phyloP scores from a whole-genome alignment of 2,888 invertebrate species.

The Amphimallon solstitiale region DNA sequence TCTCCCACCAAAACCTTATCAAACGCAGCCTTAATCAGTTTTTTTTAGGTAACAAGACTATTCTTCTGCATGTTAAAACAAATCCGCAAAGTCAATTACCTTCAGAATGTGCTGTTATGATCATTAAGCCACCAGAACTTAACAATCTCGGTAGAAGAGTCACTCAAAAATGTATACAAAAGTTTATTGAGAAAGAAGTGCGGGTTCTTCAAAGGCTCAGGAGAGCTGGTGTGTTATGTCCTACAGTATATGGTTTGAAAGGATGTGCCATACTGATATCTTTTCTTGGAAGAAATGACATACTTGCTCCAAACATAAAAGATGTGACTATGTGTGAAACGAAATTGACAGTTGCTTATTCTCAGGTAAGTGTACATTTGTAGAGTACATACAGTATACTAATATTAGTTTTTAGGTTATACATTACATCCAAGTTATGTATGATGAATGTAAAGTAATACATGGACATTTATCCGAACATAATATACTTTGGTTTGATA shows the following conservation, averaged over 20 bases:
- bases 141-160: no score
- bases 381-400: background rate
- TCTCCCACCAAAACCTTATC: no score
- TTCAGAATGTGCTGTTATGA: no score
- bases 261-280: constrained; percentile 92
- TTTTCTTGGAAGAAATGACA: constrained; percentile 81
- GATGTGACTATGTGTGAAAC: constrained; percentile 73
- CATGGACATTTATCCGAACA: constrained; percentile 96
- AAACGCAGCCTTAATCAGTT: no score
- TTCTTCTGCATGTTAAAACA: no score
- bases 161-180: no score
- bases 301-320: constrained; percentile 80
- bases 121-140: no score
- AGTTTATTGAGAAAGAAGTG: constrained; percentile 94
- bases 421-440: constrained; percentile 81
- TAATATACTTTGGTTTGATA: constrained; percentile 87
- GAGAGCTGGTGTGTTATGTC: constrained; percentile 83
- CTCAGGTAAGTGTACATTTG: constrained; percentile 59
- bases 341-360: constrained; percentile 70
- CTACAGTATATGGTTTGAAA: constrained; percentile 81
- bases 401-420: constrained; percentile 60
- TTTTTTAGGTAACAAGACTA: no score
- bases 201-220: constrained; percentile 85
- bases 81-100: no score
- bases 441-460: constrained; percentile 84